These are phyloP conservation scores for Drosophila lini DNA, from an alignment of 1,140 invertebrate species.

Conservation along the genomic window DNA sequence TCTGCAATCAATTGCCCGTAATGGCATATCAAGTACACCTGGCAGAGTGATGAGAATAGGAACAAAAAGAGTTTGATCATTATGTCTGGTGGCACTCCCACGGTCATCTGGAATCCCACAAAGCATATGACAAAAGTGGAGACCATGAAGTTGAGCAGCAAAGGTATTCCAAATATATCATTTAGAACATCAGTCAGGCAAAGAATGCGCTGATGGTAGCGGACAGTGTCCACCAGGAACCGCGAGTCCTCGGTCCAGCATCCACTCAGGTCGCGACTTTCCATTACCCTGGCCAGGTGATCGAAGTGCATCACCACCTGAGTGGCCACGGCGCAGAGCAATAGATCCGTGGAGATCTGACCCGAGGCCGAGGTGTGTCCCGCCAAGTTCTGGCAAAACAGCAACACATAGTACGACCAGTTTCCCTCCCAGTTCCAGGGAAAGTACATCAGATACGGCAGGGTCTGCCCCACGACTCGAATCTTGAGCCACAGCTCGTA, in stretches of 20 bases:
- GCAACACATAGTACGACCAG: slow-evolving; percentile 63
- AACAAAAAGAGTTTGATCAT: slow-evolving; percentile 64
- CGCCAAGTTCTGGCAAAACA: slow-evolving; percentile 52
- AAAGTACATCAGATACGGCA: slow-evolving; percentile 65
- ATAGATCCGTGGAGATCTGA: slow-evolving; percentile 68
- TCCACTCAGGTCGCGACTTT: slow-evolving; percentile 19
- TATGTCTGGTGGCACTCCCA: slow-evolving; percentile 56
- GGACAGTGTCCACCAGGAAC: slow-evolving; percentile 33
- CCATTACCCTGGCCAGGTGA: slow-evolving; percentile 39
- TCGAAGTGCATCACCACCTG: slow-evolving; percentile 76
- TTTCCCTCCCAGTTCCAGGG: slow-evolving; percentile 56
- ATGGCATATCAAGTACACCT: slow-evolving; percentile 72
- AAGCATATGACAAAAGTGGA: slow-evolving; percentile 77
- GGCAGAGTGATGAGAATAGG: slow-evolving; percentile 53
- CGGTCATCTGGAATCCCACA: slow-evolving; percentile 74
- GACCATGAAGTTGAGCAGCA: slow-evolving; percentile 68
- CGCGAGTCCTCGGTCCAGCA: slow-evolving; percentile 39
- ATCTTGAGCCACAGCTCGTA: slow-evolving; percentile 58
- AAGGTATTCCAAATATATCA: slow-evolving; percentile 62
- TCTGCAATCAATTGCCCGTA: slow-evolving; percentile 68
- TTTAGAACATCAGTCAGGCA: slow-evolving; percentile 44
- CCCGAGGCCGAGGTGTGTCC: slow-evolving; percentile 71
- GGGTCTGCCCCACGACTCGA: slow-evolving; percentile 36
- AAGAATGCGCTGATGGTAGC: slow-evolving; percentile 54
- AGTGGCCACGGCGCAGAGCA: slow-evolving; percentile 66